A percentile compares a stretch with the other conserved stretches of the same genome.
phyloP scores from a whole-genome alignment of 2,797 vertebrate genomes.

The Neopelma chrysocephalum region DNA sequence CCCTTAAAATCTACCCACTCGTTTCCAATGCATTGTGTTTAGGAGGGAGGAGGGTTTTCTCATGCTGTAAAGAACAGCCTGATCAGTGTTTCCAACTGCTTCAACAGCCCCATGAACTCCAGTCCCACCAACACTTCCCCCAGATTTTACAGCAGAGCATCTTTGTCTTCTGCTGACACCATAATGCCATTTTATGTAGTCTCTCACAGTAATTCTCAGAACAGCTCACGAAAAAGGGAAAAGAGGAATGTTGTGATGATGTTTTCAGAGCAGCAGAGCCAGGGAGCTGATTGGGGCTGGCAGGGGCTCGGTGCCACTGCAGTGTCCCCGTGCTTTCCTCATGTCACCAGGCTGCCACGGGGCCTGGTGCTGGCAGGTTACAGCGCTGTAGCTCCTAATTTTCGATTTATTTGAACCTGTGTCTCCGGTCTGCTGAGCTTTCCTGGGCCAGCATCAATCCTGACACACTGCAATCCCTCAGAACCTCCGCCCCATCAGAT shows the following conservation, averaged over 20 bases:
- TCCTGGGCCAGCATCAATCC: constrained; percentile 78
- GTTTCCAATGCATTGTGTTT: neutral
- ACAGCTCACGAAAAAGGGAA: neutral
- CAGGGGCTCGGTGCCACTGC: constrained; percentile 70
- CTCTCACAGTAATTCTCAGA: neutral
- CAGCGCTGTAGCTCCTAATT: constrained; percentile 87
- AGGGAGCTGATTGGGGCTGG: neutral
- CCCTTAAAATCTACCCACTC: neutral
- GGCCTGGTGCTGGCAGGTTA: constrained; percentile 83
- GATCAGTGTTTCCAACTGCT: neutral
- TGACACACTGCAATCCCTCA: constrained; percentile 78
- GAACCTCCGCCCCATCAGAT: constrained; percentile 78
- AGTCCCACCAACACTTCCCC: neutral
- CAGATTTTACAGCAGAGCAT: neutral
- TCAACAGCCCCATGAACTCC: neutral
- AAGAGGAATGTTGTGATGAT: neutral
- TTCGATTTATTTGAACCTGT: constrained; percentile 86
- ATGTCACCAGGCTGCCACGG: constrained; percentile 71
- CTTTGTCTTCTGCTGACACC: neutral
- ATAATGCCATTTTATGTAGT: neutral
- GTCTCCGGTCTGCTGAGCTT: constrained; percentile 75
- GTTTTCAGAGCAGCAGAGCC: neutral
- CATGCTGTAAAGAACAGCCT: neutral
- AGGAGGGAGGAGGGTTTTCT: neutral
- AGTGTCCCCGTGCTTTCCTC: constrained; percentile 76